These are phyloP conservation scores for Trichechus manatus DNA, from an alignment of 2,113 vertebrate genomes.

Conservation along the genomic window DNA sequence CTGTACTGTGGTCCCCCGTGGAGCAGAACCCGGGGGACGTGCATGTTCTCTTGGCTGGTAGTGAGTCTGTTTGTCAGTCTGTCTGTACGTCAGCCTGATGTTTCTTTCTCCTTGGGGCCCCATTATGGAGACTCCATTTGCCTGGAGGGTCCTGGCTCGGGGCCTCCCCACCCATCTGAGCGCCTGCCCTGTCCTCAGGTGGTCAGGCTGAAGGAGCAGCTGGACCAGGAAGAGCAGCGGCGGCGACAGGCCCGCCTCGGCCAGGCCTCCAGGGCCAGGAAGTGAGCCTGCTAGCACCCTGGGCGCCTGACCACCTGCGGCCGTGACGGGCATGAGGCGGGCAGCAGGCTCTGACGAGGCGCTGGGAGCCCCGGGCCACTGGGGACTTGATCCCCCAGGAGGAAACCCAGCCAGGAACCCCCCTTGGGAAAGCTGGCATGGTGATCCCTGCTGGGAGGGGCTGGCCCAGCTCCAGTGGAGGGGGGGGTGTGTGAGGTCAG, in stretches of 20 bases:
- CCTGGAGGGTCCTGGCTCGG: accelerated
- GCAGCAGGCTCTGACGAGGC: not conserved
- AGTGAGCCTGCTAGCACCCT: slow-evolving; percentile 49
- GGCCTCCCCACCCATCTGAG: not conserved
- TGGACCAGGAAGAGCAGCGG: slow-evolving; percentile 85
- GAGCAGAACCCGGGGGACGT: no score
- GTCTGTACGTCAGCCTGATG: not conserved
- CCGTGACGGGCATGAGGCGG: not conserved
- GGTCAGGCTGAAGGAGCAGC: slow-evolving; percentile 87
- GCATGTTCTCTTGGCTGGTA: no score
- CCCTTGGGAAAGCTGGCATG: accelerated
- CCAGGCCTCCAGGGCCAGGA: slow-evolving; percentile 82
- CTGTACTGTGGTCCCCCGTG: not conserved
- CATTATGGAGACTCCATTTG: not conserved
- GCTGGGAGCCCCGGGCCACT: not conserved
- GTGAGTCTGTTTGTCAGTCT: accelerated
- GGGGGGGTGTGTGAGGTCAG: accelerated
- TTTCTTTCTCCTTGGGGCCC: not conserved
- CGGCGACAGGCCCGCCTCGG: slow-evolving; percentile 79
- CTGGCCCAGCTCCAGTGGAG: not conserved
- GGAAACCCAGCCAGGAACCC: not conserved
- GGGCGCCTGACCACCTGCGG: accelerated
- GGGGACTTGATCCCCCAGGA: not conserved
- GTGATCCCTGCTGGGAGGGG: no score
- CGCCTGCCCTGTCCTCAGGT: slow-evolving; percentile 81